Evolutionary conservation across 30 jellyfish, hydroid and myxozoan genomes (phyloP).

Genomic region (Hydra vulgaris): DNA sequence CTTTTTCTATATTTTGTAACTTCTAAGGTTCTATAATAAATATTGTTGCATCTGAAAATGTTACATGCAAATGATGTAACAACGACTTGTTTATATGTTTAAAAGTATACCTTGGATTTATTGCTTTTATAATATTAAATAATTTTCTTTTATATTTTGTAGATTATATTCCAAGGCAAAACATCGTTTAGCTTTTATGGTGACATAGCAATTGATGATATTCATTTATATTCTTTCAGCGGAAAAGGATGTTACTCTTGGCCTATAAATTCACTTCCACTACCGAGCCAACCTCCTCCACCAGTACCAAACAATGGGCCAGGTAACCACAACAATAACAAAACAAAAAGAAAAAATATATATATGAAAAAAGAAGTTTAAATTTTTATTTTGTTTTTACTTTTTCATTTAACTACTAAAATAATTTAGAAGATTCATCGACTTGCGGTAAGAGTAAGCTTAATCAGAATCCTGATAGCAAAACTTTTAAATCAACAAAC

Average conservation of each 20-base stretch:
- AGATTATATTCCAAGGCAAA: conserved; percentile 57
- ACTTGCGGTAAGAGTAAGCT: conserved; percentile 11
- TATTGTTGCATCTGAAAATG: not conserved
- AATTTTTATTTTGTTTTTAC: no score
- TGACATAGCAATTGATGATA: conserved; percentile 56
- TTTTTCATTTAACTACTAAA: no score
- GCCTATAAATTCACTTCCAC: conserved; percentile 41
- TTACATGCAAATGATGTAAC: no score
- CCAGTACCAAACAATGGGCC: conserved; percentile 32
- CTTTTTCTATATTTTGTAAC: no score
- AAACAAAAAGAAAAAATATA: no score
- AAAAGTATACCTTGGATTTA: no score
- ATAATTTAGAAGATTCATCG: not conserved
- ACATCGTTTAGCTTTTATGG: conserved; percentile 57
- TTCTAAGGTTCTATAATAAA: no score
- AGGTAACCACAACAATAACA: no score
- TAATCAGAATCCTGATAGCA: not conserved
- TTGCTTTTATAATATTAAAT: no score
- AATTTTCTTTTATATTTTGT: not conserved
- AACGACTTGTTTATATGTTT: no score
- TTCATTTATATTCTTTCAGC: conserved; percentile 9
- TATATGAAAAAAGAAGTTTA: no score
- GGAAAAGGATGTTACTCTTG: conserved; percentile 30
- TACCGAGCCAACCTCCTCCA: not conserved
- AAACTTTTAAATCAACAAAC: not conserved